Evolutionary conservation across 1,140 invertebrate genomes (phyloP), one percentile per base, ranked within the genome.

Genomic region (Bombus polaris): DNA sequence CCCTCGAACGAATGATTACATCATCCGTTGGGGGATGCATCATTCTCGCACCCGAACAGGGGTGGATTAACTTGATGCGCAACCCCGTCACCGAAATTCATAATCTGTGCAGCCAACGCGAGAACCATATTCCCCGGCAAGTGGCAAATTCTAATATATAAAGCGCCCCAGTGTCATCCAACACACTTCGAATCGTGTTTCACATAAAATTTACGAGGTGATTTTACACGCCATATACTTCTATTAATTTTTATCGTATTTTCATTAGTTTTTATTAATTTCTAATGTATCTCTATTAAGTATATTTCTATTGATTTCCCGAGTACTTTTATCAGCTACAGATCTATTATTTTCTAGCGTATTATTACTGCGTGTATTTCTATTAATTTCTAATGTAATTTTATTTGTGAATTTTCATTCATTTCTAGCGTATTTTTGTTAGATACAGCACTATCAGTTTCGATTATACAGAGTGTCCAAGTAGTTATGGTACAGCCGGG

Each of bases 1-100:
- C 82, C 89, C 88, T 88, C 89, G 88, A 92, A 90, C 90, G 91
- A 92, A 92, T 91, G 91, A 92, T 92, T 92, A 92, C 91, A 92
- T 92, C 91, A 92, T 89, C 90, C 88, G 79, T 70, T 66, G 62
- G 86, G 88, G 89, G 85, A 86, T 83, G 89, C 88, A 72, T 90
- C 89, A 85, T 88, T 85, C 89, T 88, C 89, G 88, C 86, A 81
- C 86, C 81, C 81, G 75, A 32, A 75, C 70, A 90, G 86, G 81
- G 86, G 79, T 82, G 89, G 86, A 90, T 90, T 90, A 90, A 90
- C 86, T 90, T 86, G 88, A 90, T 90, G 89, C 82, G 88, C 80
- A 83, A 85, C 83, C 88, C 82, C 86, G 89, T 88, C 88, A 86
- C 89, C 84, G 71, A 90, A 90, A 90, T 90, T 90, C 89, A 90